Evolutionary conservation across 2,888 invertebrate genomes (phyloP).

Genomic region (Dryococelus australis): DNA sequence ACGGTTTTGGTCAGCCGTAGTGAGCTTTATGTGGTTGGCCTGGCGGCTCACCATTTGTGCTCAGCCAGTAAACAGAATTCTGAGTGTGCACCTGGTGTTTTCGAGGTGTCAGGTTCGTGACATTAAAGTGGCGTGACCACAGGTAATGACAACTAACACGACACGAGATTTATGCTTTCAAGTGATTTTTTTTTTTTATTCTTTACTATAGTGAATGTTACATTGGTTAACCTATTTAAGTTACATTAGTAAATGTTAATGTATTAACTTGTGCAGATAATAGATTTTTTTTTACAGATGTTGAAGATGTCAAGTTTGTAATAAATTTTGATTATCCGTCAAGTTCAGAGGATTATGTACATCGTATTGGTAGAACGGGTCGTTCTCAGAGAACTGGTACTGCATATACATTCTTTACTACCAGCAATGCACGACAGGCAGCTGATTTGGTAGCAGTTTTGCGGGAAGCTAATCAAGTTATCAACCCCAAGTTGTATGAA

Average conservation of each 20-base stretch:
- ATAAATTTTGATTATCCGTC: conserved; percentile 99
- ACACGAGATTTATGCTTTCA: not conserved
- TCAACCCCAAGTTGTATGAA: conserved; percentile 87
- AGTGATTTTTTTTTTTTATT: not conserved
- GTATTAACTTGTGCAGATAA: not conserved
- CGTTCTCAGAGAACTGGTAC: conserved; percentile 92
- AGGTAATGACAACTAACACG: not conserved
- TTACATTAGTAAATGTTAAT: not conserved
- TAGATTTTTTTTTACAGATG: conserved; percentile 71
- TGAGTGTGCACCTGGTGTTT: not conserved
- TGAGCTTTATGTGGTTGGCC: not conserved
- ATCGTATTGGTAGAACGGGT: conserved; percentile 95
- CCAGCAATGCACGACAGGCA: conserved; percentile 89
- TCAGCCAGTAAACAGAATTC: not conserved
- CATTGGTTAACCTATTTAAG: not conserved
- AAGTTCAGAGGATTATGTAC: conserved; percentile 97
- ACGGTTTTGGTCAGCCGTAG: not conserved
- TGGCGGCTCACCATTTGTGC: not conserved
- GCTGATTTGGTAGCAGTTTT: conserved; percentile 90
- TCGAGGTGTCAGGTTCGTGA: not conserved
- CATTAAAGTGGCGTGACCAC: not conserved
- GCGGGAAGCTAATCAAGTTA: conserved; percentile 92
- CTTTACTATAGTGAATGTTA: not conserved
- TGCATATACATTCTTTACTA: conserved; percentile 96
- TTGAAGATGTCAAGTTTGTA: conserved; percentile 98